Conservation (phyloP, 2,888 invertebrate genomes). For the Metallyticus violacea region DNA sequence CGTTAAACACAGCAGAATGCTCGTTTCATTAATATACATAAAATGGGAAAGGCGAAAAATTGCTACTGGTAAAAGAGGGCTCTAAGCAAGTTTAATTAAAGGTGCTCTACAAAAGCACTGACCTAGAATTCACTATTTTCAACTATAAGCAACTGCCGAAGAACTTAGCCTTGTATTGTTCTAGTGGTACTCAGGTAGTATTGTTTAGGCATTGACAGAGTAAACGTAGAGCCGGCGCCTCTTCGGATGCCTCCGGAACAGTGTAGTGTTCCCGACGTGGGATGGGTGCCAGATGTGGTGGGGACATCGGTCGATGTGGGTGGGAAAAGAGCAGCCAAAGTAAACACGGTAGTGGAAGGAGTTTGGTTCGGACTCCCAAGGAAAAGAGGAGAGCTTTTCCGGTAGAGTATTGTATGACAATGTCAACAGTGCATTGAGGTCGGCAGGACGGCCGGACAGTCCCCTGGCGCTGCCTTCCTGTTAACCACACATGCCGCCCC, state of each 20-base stretch:
- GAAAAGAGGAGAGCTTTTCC: slow-evolving; percentile 7
- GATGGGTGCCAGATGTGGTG: not conserved
- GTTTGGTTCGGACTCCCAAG: slow-evolving; percentile 1
- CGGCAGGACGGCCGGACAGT: not conserved
- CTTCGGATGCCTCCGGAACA: not conserved
- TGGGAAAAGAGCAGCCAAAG: slow-evolving; percentile 28
- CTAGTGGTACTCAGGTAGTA: not conserved
- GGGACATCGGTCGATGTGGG: not conserved
- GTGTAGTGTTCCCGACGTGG: not conserved
- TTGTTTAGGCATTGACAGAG: not conserved
- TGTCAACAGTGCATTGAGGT: slow-evolving; percentile 20
- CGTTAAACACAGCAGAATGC: too few relatives aligned
- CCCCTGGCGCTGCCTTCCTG: not conserved
- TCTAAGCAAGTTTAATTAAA: too few relatives aligned
- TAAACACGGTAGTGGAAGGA: slow-evolving; percentile 22
- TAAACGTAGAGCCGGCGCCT: not conserved
- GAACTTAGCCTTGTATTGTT: too few relatives aligned
- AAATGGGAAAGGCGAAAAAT: too few relatives aligned
- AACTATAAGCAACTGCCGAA: too few relatives aligned
- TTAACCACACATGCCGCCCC: slow-evolving; percentile 8
- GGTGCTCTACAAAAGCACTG: too few relatives aligned
- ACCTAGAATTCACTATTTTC: too few relatives aligned
- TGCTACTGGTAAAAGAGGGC: too few relatives aligned
- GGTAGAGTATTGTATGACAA: slow-evolving; percentile 24
- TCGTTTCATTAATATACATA: too few relatives aligned